Conservation (phyloP, 2,888 invertebrate genomes). For the Apotomis turbidana region DNA sequence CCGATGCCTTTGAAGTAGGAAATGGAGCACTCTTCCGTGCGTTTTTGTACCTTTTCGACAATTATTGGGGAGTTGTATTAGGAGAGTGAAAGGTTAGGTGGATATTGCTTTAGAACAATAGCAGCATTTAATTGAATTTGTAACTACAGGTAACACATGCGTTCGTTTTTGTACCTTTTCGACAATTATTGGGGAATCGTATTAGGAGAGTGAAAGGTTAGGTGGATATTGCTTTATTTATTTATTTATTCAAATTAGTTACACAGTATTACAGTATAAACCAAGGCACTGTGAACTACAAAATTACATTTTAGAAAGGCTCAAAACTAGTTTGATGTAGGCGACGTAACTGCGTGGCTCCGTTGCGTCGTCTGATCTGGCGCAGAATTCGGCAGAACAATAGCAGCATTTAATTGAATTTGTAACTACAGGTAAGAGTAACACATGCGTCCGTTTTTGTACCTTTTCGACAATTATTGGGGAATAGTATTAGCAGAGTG, state of each 20-base stretch:
- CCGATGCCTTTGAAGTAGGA: slow-evolving; percentile 58
- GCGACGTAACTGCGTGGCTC: too few species aligned
- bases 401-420: neutral
- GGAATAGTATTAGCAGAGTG: slow-evolving; percentile 4
- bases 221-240: neutral
- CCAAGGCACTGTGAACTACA: too few species aligned
- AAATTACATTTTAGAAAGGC: too few species aligned
- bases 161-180: slow-evolving; percentile 45
- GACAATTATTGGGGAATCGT: slow-evolving; percentile 23
- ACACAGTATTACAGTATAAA: too few species aligned
- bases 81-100: slow-evolving; percentile 3
- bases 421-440: too few species aligned
- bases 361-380: too few species aligned
- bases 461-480: slow-evolving; percentile 35
- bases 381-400: too few species aligned
- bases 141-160: slow-evolving; percentile 19
- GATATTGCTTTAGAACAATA: neutral
- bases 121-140: neutral
- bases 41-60: slow-evolving; percentile 43
- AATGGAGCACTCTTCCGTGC: slow-evolving; percentile 41
- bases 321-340: too few species aligned
- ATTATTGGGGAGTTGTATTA: slow-evolving; percentile 20
- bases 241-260: too few species aligned
- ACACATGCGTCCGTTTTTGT: slow-evolving; percentile 43
- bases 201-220: slow-evolving; percentile 4